phyloP scores from a whole-genome alignment of 2,888 invertebrate species.

The Polydrusus pterygomalis region DNA sequence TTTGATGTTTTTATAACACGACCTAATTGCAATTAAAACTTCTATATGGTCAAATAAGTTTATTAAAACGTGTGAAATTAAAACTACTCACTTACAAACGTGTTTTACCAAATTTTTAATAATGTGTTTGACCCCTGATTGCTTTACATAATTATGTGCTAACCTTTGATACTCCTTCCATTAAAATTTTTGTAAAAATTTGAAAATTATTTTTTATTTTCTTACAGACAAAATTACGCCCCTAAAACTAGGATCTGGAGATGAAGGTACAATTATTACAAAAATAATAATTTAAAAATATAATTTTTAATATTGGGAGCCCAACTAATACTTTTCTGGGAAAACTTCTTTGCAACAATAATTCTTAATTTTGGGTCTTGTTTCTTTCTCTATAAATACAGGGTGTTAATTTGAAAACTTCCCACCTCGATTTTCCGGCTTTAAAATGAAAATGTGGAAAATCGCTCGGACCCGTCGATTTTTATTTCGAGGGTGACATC shows the following conservation, averaged over 20 bases:
- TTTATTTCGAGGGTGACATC: no score
- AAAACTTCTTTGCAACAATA: slow-evolving; percentile 3
- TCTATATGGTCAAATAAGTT: slow-evolving; percentile 21
- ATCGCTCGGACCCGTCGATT: no score
- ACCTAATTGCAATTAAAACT: slow-evolving; percentile 51
- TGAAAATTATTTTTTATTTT: slow-evolving; percentile 56
- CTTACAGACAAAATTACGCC: slow-evolving; percentile 58
- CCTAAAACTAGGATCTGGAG: slow-evolving; percentile 57
- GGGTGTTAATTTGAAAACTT: no score
- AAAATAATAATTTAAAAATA: slow-evolving; percentile 38
- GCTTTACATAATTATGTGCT: slow-evolving; percentile 27
- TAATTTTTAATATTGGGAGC: slow-evolving; percentile 30
- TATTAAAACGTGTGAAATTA: slow-evolving; percentile 23
- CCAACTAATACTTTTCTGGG: slow-evolving; percentile 23
- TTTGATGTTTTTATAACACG: slow-evolving; percentile 42
- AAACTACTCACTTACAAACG: slow-evolving; percentile 1
- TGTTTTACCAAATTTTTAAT: slow-evolving; percentile 29
- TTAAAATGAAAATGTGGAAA: no score
- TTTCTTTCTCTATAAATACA: slow-evolving; percentile 2
- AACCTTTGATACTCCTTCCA: slow-evolving; percentile 26
- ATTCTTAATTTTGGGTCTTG: slow-evolving; percentile 13
- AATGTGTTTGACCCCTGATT: slow-evolving; percentile 24
- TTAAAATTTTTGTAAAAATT: slow-evolving; percentile 28
- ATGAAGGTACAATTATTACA: slow-evolving; percentile 56
- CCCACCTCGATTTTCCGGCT: no score